Base-by-base conservation (phyloP, 2,113 vertebrate genomes). In the Perognathus longimembris region DNA sequence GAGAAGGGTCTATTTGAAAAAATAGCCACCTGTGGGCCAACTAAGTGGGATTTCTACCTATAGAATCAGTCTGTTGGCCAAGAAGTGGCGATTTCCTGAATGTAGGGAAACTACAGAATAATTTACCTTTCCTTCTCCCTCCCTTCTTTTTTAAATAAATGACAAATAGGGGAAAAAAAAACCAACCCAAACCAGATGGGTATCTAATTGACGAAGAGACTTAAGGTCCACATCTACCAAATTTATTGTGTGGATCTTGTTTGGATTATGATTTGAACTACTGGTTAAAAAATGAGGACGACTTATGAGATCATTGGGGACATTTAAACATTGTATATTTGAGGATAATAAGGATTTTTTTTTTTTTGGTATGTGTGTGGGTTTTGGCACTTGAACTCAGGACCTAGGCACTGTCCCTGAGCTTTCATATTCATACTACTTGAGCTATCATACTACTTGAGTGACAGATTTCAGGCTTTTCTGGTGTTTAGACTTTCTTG, bases 251-350 rank as follows among this genome's bases (percentile, higher is more conserved):
- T 77, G 22, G 59, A 90, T 38, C 42, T 63, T 88, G 32, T 73
- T 38, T 86, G 32, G 81, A 78, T 82, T 64, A 85, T 42, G 36
- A 93, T 83, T 89, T 69, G 12, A 92, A 63, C 15, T 45, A 86
- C 30, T 14, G 87, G 7, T 67, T 7, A 64, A 40, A 69, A 77
- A 79, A 70, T 20, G 90, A 88, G 74, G 67, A 30, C 54, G 6
- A 82, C 4, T 61, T 71, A 80, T 70, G 40, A 89, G 61, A 36
- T 80, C 40, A 83, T 0, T 34, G 8, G 7, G n/a, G 61, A 57
- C 78, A 92, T 86, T 42, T 83, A 89, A 70, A 77, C 3, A 57
- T 17, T 73, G 8, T 57, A 89, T 70, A 88, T 45, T 42, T 93
- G 61, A 50, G 17, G 20, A 91, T 79, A 88, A n/a, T 76, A 82